Conservation (phyloP, 2,888 invertebrate genomes). For the Schrankia costaestrigalis region DNA sequence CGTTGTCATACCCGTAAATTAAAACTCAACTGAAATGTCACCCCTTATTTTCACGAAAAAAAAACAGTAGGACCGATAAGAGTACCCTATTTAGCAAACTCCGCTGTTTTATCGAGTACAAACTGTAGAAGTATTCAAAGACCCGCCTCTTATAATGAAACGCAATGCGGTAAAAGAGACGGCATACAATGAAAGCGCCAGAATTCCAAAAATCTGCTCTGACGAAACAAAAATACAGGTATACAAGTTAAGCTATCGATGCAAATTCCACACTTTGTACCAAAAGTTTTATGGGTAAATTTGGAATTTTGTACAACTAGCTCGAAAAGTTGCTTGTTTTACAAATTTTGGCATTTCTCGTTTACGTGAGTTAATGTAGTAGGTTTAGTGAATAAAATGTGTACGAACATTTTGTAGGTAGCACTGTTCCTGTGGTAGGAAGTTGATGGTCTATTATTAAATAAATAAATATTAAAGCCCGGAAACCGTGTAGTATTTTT, state of each 20-base stretch:
- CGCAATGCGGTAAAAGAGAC: constrained; percentile 51
- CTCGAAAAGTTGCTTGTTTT: constrained; percentile 2
- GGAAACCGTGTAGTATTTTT: too few species aligned
- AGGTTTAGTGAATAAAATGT: too few species aligned
- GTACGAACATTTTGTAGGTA: too few species aligned
- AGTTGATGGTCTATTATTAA: too few species aligned
- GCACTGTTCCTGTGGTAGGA: too few species aligned
- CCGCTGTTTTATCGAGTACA: constrained; percentile 23
- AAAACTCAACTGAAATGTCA: too few species aligned
- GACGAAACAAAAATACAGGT: constrained; percentile 12
- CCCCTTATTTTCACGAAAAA: too few species aligned
- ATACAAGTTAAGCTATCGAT: constrained; percentile 6
- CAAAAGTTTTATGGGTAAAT: constrained; percentile 1
- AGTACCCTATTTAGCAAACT: constrained; percentile 33
- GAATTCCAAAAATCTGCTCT: constrained; percentile 14
- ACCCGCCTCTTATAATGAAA: constrained; percentile 40
- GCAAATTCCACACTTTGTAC: constrained; percentile 7
- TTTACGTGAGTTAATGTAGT: too few species aligned
- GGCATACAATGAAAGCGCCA: constrained; percentile 9
- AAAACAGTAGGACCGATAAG: constrained; percentile 24
- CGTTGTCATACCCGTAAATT: too few species aligned
- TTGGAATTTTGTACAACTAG: not conserved
- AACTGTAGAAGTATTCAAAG: constrained; percentile 35
- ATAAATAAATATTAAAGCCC: too few species aligned
- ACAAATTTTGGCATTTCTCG: constrained; percentile 6